Evolutionary conservation across 2,797 vertebrate genomes (phyloP).

Genomic region (Caiman crocodilus): DNA sequence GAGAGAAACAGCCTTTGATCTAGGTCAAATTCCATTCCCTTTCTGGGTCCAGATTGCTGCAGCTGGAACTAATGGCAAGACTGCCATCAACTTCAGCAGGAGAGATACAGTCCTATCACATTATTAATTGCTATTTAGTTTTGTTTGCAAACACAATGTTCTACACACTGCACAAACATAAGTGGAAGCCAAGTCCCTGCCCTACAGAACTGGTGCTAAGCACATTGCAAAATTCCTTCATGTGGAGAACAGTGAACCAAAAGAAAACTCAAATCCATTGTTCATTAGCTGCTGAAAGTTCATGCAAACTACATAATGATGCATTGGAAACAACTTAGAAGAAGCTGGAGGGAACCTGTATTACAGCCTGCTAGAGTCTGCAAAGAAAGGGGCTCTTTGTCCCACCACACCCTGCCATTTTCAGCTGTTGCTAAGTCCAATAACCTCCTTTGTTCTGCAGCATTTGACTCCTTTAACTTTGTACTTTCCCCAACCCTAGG

Average conservation of each 20-base stretch:
- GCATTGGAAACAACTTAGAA: neutral
- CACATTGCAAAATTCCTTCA: accelerated
- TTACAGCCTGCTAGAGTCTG: accelerated
- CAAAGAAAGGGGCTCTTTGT: neutral
- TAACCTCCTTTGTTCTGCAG: neutral
- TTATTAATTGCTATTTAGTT: conserved; percentile 33
- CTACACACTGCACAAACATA: conserved; percentile 30
- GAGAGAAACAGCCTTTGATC: accelerated
- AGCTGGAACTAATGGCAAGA: neutral
- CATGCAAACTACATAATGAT: neutral
- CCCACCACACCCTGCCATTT: neutral
- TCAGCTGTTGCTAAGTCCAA: neutral
- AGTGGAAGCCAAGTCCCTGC: neutral
- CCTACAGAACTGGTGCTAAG: neutral
- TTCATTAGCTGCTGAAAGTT: neutral
- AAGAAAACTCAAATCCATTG: neutral
- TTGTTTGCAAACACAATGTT: neutral
- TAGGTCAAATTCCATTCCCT: accelerated
- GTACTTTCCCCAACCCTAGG: conserved; percentile 25
- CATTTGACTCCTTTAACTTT: neutral
- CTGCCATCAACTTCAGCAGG: neutral
- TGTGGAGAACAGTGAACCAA: accelerated
- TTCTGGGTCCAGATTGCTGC: accelerated
- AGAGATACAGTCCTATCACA: neutral
- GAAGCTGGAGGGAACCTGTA: neutral